Evolutionary conservation across 2,113 vertebrate genomes (phyloP).

Genomic region (Corythornis cristatus): DNA sequence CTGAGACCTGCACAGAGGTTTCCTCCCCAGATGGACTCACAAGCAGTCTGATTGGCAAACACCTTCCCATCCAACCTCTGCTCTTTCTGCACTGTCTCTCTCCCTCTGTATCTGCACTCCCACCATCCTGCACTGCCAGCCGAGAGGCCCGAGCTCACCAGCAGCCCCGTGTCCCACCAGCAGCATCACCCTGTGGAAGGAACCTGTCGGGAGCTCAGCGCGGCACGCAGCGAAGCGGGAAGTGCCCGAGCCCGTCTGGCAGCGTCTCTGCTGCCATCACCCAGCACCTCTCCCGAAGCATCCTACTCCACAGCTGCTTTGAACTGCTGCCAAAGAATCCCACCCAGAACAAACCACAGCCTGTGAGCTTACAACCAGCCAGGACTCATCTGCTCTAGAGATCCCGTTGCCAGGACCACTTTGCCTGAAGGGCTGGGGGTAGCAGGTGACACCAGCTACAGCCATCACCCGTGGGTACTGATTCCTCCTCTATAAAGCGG

Average conservation of each 20-base stretch:
- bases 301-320: not conserved
- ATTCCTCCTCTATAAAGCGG: not conserved
- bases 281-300: not conserved
- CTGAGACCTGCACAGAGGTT: not conserved
- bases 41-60: not conserved
- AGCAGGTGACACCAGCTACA: fast-evolving
- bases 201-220: not conserved
- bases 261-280: not conserved
- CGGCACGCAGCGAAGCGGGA: fast-evolving
- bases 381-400: not conserved
- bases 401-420: not conserved
- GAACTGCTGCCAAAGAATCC: not conserved
- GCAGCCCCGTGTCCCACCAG: not conserved
- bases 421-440: not conserved
- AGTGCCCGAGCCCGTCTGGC: not conserved
- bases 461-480: not conserved
- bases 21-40: not conserved
- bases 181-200: fast-evolving
- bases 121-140: not conserved
- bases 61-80: not conserved
- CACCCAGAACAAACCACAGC: not conserved
- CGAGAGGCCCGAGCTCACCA: not conserved
- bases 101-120: not conserved
- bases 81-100: not conserved
- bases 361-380: not conserved